Conservation (phyloP, 1,140 invertebrate species). For the Delia radicum region DNA sequence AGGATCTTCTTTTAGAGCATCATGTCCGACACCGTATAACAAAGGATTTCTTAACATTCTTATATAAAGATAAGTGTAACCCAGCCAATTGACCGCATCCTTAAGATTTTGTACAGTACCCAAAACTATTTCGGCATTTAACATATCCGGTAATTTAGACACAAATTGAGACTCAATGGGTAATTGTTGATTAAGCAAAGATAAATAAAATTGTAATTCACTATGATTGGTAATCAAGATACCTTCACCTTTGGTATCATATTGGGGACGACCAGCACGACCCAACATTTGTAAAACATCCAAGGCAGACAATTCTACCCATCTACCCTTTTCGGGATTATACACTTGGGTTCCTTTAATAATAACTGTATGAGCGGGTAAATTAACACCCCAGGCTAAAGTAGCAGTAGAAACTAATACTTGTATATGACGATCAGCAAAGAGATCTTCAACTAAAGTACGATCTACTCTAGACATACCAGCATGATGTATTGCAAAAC, state of each 20-base stretch:
- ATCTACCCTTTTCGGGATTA: constrained; percentile 96
- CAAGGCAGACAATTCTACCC: constrained; percentile 95
- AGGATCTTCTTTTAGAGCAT: constrained; percentile 79
- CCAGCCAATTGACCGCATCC: constrained; percentile 94
- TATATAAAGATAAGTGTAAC: constrained; percentile 97
- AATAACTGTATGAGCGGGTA: constrained; percentile 98
- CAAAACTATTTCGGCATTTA: constrained; percentile 97
- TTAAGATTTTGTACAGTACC: constrained; percentile 94
- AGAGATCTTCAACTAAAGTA: constrained; percentile 97
- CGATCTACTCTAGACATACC: constrained; percentile 98
- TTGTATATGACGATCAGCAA: constrained; percentile 97
- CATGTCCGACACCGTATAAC: constrained; percentile 85
- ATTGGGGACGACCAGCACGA: constrained; percentile 95
- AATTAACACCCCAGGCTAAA: constrained; percentile 98
- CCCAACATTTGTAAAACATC: constrained; percentile 99
- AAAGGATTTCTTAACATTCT: constrained; percentile 82
- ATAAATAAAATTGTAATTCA: constrained; percentile 97
- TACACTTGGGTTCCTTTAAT: constrained; percentile 99
- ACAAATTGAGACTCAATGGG: constrained; percentile 86
- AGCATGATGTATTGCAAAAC: constrained; percentile 99
- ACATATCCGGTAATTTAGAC: constrained; percentile 87
- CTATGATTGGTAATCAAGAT: constrained; percentile 99
- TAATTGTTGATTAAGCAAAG: constrained; percentile 94
- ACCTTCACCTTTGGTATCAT: constrained; percentile 98
- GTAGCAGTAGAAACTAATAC: constrained; percentile 98